These are phyloP conservation scores for Erannis defoliaria DNA, from an alignment of 2,888 invertebrate genomes.

Conservation along the genomic window DNA sequence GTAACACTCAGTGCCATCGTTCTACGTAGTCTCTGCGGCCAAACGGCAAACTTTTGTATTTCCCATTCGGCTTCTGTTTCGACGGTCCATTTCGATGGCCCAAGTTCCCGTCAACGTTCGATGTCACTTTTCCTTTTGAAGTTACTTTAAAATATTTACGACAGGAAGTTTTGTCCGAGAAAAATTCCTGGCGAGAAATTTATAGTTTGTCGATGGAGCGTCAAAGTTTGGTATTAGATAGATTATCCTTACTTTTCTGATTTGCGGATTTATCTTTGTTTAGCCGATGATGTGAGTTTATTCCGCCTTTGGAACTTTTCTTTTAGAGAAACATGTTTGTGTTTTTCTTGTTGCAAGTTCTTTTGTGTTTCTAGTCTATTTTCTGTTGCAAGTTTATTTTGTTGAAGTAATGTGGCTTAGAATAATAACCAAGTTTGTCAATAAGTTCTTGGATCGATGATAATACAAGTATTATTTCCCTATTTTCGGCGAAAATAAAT, in stretches of 20 bases:
- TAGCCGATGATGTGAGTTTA: constrained; percentile 30
- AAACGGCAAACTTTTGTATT: constrained; percentile 75
- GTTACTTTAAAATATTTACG: constrained; percentile 86
- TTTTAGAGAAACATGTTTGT: constrained; percentile 21
- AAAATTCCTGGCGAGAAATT: constrained; percentile 73
- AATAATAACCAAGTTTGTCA: neutral
- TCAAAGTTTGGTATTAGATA: constrained; percentile 66
- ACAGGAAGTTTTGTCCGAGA: constrained; percentile 71
- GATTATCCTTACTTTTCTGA: constrained; percentile 47
- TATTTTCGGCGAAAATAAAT: no score
- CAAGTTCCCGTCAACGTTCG: constrained; percentile 70
- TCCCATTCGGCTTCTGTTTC: constrained; percentile 72
- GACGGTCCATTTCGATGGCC: constrained; percentile 77
- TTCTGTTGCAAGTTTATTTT: constrained; percentile 2
- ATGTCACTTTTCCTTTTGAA: constrained; percentile 80
- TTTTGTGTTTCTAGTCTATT: constrained; percentile 10
- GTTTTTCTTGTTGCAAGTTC: constrained; percentile 19
- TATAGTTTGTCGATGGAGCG: constrained; percentile 74
- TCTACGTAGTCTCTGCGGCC: constrained; percentile 41
- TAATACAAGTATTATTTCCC: no score
- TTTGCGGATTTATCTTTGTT: constrained; percentile 42
- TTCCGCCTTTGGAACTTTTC: constrained; percentile 23
- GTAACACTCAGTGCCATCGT: neutral
- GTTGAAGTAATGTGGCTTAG: neutral
- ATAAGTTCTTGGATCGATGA: neutral